Conservation (phyloP, 23 tunicate genomes). For the Phallusia fumigata region DNA sequence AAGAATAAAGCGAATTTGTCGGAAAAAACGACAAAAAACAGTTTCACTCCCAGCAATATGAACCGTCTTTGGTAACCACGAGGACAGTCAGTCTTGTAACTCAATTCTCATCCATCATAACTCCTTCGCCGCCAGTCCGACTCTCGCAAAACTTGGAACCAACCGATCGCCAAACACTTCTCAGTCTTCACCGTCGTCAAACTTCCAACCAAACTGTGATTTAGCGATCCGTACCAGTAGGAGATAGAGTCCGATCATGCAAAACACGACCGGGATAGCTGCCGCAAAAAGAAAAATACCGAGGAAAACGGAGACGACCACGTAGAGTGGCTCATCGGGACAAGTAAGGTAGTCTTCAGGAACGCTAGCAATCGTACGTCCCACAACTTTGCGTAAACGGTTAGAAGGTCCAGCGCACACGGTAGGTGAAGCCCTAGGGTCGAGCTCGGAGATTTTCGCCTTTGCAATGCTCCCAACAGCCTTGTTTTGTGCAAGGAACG, state of each 20-base stretch:
- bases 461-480: neutral
- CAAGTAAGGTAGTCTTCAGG: conserved; percentile 45
- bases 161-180: neutral
- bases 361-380: conserved; percentile 30
- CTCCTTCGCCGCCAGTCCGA: too few species aligned
- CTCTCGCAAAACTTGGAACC: too few species aligned
- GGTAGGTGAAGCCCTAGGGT: neutral
- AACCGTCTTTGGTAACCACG: too few species aligned
- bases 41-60: too few species aligned
- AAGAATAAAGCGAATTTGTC: too few species aligned
- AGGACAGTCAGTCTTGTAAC: too few species aligned
- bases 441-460: neutral
- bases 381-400: conserved; percentile 39
- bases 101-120: too few species aligned
- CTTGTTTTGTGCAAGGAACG: neutral
- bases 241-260: conserved; percentile 20
- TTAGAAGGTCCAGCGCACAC: conserved; percentile 48
- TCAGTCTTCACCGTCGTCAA: conserved; percentile 28
- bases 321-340: conserved; percentile 48
- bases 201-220: conserved; percentile 17
- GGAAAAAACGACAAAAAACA: too few species aligned
- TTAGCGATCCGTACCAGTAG: conserved; percentile 4
- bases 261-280: conserved; percentile 46
- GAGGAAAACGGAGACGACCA: conserved; percentile 41
- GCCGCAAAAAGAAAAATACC: conserved; percentile 48